Percentiles rank a stretch among this genome's conserved stretches.
phyloP scores from a whole-genome alignment of 2,888 invertebrate genomes.

The Tanytarsus gracilentus region DNA sequence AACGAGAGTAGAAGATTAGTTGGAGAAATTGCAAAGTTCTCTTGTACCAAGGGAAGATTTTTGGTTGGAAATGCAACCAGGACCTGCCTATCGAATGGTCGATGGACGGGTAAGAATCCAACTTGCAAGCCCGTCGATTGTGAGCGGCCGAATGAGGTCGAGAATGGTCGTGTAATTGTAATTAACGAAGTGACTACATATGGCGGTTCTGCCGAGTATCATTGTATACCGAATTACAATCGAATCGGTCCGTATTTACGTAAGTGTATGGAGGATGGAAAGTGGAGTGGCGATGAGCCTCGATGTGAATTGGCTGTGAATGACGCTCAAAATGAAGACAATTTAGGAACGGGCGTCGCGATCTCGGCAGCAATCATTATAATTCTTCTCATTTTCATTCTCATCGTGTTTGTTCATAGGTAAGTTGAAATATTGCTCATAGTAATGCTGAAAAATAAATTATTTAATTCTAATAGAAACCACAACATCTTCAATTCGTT shows the following conservation, averaged over 20 bases:
- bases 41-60: slow-evolving; percentile 71
- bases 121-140: slow-evolving; percentile 76
- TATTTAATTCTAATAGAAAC: neutral
- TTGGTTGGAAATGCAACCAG: slow-evolving; percentile 73
- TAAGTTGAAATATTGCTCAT: slow-evolving; percentile 45
- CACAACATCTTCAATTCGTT: slow-evolving; percentile 25
- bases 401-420: slow-evolving; percentile 73
- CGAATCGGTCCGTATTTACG: slow-evolving; percentile 72
- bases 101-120: slow-evolving; percentile 72
- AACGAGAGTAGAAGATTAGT: slow-evolving; percentile 60
- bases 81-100: slow-evolving; percentile 64
- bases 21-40: slow-evolving; percentile 70
- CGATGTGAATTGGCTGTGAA: slow-evolving; percentile 63
- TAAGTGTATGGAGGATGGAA: slow-evolving; percentile 73
- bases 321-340: slow-evolving; percentile 62
- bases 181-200: slow-evolving; percentile 76
- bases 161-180: slow-evolving; percentile 78
- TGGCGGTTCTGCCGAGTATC: slow-evolving; percentile 79
- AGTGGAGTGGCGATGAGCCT: slow-evolving; percentile 82
- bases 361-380: slow-evolving; percentile 75
- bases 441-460: neutral
- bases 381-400: slow-evolving; percentile 66
- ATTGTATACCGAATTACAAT: slow-evolving; percentile 76
- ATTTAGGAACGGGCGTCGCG: slow-evolving; percentile 71
- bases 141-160: slow-evolving; percentile 65